phyloP scores from a whole-genome alignment of 2,797 vertebrate species.

The Fratercula arctica region DNA sequence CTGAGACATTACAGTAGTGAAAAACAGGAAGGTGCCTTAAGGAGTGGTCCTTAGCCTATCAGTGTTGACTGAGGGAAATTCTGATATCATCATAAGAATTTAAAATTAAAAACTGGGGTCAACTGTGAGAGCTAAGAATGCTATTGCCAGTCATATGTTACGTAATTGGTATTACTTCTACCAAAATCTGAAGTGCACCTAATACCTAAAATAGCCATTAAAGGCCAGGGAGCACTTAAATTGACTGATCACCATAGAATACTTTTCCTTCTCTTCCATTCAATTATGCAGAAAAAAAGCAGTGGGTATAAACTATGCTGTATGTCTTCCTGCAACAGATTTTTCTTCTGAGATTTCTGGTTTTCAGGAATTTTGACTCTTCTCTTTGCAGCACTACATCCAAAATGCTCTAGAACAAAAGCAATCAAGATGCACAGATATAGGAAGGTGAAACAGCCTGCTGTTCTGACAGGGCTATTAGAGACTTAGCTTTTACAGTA shows the following conservation, averaged over 20 bases:
- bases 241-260: not conserved
- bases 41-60: not conserved
- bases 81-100: not conserved
- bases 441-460: not conserved
- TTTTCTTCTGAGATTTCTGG: not conserved
- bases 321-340: not conserved
- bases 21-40: not conserved
- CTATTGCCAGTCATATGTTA: not conserved
- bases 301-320: not conserved
- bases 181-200: not conserved
- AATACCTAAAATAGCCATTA: not conserved
- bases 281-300: not conserved
- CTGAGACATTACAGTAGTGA: not conserved
- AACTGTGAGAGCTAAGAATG: not conserved
- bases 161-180: not conserved
- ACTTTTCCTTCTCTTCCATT: not conserved
- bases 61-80: not conserved
- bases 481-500: not conserved
- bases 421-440: not conserved
- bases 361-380: not conserved
- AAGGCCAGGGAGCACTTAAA: not conserved
- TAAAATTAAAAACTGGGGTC: not conserved
- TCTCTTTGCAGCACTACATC: not conserved
- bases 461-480: not conserved
- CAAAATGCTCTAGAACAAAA: not conserved